Conservation (phyloP, 2,113 vertebrate genomes). For the Hyaena hyaena region DNA sequence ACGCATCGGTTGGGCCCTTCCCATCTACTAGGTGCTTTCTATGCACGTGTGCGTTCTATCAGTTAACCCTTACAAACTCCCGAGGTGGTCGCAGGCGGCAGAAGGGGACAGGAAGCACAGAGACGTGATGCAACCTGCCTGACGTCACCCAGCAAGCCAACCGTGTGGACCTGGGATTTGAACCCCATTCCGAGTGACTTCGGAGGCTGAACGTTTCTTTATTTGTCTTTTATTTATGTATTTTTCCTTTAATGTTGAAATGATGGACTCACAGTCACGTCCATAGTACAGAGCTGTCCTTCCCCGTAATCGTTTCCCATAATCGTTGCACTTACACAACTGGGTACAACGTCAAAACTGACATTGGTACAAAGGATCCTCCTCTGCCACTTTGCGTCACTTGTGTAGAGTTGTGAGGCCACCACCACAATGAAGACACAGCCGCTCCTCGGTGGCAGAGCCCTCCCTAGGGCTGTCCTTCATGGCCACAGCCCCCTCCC, state of each 20-base stretch:
- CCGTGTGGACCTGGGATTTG: no score
- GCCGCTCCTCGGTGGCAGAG: neutral
- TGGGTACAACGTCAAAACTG: accelerated
- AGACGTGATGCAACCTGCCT: neutral
- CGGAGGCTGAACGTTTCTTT: neutral
- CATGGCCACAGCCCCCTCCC: no score
- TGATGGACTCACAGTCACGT: neutral
- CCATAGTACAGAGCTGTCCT: neutral
- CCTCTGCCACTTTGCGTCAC: neutral
- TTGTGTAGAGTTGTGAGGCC: accelerated
- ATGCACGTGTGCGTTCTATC: neutral
- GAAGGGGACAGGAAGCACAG: neutral
- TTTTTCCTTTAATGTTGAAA: neutral
- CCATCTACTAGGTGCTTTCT: neutral
- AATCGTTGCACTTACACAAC: no score
- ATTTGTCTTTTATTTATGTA: neutral
- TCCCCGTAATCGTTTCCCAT: no score
- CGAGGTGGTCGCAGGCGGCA: neutral
- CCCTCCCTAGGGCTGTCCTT: neutral
- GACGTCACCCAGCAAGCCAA: neutral
- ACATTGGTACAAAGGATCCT: accelerated
- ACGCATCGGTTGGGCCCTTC: neutral
- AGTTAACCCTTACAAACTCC: neutral
- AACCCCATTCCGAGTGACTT: neutral
- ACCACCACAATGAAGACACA: no score